Evolutionary conservation across 2,888 invertebrate genomes (phyloP), one percentile per base, ranked within the genome.

Genomic region (Itoplectis maculator): DNA sequence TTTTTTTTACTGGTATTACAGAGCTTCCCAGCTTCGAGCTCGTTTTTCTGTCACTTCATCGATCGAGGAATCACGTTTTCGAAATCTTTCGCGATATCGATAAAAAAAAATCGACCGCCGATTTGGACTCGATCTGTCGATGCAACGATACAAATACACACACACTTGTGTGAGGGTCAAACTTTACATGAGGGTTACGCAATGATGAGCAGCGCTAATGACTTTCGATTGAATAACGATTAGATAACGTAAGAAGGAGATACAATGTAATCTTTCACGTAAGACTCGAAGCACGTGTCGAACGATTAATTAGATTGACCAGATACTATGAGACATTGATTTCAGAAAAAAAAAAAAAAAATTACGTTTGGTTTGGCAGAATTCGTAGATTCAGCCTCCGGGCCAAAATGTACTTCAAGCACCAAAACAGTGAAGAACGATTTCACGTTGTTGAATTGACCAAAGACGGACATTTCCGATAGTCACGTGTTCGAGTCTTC

Each of bases 141-240:
- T 40, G 15, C 37, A 37, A 15, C 7, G 18, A 18, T 15, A 15
- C 7, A 29, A 1, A 23, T 35, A 4, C 0, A 8, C 40, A 18
- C 11, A 9, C 18, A 18, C 18, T 61, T 61, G 37, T 9, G 18
- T 61, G 37, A 61, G 61, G 61, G 18, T 61, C 18, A 18, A 37
- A n/a, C 37, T 37, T 59, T 59, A 35, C n/a, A 37, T 15, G 15
- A 40, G 18, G 37, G 61, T 61, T 61, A n/a, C 37, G 37, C 15
- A 37, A 61, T 18, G 13, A 18, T 40, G 61, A 8, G 15, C 15
- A 37, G 61, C 15, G 13, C 11, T 35, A 37, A 37, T 37, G 18
- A 61, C 35, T 7, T 40, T 18, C 37, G 61, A 18, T 61, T 61
- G 40, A 15, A 37, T 40, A 61, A 40, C 61, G 61, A 61, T 61